Base-by-base conservation (phyloP, 2,797 vertebrate species). In the Leptoclinus maculatus region DNA sequence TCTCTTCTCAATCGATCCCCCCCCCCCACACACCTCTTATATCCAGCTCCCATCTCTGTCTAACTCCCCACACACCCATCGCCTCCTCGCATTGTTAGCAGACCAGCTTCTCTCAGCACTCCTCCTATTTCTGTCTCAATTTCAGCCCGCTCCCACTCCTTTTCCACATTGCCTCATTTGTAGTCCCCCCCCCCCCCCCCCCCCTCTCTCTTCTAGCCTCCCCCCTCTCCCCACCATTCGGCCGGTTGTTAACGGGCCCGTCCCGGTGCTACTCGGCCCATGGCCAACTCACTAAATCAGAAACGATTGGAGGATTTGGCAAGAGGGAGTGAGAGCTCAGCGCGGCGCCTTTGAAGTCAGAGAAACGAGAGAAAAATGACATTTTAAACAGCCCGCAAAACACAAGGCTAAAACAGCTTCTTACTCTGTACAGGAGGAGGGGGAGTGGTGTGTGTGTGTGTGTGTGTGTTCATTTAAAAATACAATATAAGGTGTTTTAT, bases 271-370 rank as follows among this genome's bases (percentile, higher is more conserved):
- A 66, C 86, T 93, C 87, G 91, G 93, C 93, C 88, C 84, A 84
- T 72, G 83, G 94, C 94, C 94, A 95, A 90, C 93, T 91, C 93
- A 90, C 88, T 94, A 95, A 95, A 95, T 95, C 93, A 94, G 92
- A 94, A 95, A 93, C 87, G 92, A 95, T 94, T 93, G 93, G 93
- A 93, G 93, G 94, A 95, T 95, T 95, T 95, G 93, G 94, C 94
- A 90, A 90, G 89, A 91, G 89, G 93, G 93, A 94, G 94, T 92
- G 93, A 93, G 93, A 94, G 92, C 93, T 92, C 89, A 92, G 83
- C 32, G 83, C 85, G 68, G 62, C 71, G 78, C 78, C 88, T 94
- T 95, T 95, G 93, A 94, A 94, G 93, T 92, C 89, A 60, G 89
- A 92, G 89, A 84, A 93, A 94, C 70, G 82, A 91, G 89, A 94